These are phyloP conservation scores for Echinops telfairi DNA, from an alignment of 2,113 vertebrate genomes.

Conservation along the genomic window DNA sequence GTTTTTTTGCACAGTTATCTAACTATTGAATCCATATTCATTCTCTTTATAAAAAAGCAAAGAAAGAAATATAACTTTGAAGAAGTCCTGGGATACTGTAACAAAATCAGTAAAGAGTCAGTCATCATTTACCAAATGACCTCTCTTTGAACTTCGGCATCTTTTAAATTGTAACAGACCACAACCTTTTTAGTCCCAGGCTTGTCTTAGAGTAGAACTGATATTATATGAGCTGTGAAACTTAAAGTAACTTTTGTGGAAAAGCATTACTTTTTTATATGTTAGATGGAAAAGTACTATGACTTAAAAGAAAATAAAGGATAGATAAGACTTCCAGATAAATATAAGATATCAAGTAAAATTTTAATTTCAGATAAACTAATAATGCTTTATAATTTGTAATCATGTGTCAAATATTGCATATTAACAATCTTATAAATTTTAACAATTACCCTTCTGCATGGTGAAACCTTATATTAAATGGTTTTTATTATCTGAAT, in stretches of 20 bases:
- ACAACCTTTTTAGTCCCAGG: neutral
- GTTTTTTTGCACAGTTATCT: too few species aligned
- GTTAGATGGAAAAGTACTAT: neutral
- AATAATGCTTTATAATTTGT: neutral
- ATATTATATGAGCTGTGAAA: neutral
- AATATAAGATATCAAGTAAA: neutral
- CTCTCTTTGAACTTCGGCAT: neutral
- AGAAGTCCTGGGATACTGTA: too few species aligned
- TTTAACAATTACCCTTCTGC: too few species aligned
- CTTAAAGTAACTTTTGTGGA: neutral
- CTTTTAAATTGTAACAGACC: neutral
- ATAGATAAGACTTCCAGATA: neutral
- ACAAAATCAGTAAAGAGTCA: neutral
- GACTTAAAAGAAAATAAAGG: neutral
- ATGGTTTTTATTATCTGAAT: neutral
- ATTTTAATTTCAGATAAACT: slow-evolving; percentile 36
- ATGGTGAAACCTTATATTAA: too few species aligned
- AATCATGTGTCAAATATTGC: neutral
- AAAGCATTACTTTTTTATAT: neutral
- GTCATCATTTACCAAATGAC: neutral
- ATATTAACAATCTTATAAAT: too few species aligned
- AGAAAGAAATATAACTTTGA: too few species aligned
- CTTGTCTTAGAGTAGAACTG: neutral
- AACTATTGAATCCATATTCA: neutral
- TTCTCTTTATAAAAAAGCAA: neutral